A percentile compares a stretch with the other conserved stretches of the same genome.
phyloP scores from a whole-genome alignment of 2,888 invertebrate genomes.

The Bombylius discolor region DNA sequence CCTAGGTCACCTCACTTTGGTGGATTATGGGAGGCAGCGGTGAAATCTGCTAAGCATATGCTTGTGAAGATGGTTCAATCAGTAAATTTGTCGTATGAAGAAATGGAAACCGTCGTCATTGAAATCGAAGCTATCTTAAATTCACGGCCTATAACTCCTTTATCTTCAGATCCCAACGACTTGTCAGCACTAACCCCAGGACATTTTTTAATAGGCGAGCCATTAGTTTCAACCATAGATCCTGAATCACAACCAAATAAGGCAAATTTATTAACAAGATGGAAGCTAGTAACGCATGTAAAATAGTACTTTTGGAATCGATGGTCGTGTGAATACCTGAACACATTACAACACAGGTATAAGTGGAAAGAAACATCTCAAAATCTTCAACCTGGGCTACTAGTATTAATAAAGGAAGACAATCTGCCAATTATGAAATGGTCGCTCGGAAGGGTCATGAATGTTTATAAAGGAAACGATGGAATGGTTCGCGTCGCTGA shows the following conservation, averaged over 20 bases:
- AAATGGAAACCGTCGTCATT: neutral
- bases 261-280: neutral
- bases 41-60: neutral
- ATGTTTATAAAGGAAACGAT: conserved; percentile 17
- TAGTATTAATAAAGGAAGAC: neutral
- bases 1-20: neutral
- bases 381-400: neutral
- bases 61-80: neutral
- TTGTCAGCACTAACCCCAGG: neutral
- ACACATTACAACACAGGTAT: neutral
- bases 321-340: neutral
- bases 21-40: neutral
- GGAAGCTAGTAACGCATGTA: neutral
- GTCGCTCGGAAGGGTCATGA: neutral
- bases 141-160: neutral
- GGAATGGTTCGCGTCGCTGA: conserved; percentile 11
- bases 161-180: neutral
- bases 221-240: neutral
- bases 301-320: neutral
- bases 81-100: neutral
- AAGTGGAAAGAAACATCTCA: neutral
- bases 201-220: neutral
- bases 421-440: neutral
- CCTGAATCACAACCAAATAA: no score
- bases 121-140: neutral